Evolutionary conservation across 1,140 invertebrate genomes (phyloP).

Genomic region (Magallana angulata): DNA sequence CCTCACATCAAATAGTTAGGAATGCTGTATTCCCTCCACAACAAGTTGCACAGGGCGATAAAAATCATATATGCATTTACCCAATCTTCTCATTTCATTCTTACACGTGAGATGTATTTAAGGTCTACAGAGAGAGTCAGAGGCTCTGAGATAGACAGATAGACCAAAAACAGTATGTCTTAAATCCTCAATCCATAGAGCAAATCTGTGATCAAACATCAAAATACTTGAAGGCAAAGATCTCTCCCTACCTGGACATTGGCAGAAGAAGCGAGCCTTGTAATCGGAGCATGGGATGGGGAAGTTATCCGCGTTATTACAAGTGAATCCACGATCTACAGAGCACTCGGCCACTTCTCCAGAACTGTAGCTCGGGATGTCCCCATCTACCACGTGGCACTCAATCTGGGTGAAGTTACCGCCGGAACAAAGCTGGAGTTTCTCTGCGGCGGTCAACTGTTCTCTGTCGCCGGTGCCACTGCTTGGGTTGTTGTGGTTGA

Average conservation of each 20-base stretch:
- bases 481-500: constrained; percentile 57
- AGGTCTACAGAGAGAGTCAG: no score
- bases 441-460: constrained; percentile 48
- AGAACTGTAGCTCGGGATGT: constrained; percentile 45
- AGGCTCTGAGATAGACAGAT: no score
- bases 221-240: neutral
- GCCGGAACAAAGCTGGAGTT: constrained; percentile 53
- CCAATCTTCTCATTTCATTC: no score
- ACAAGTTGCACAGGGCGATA: no score
- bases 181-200: no score
- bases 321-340: constrained; percentile 55
- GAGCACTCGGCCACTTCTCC: constrained; percentile 58
- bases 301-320: constrained; percentile 60
- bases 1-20: no score
- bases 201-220: no score
- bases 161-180: no score
- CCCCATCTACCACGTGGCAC: constrained; percentile 65
- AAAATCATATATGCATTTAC: no score
- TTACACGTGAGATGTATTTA: no score
- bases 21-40: no score
- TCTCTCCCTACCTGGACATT: constrained; percentile 67
- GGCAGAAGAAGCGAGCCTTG: constrained; percentile 77
- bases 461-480: constrained; percentile 54
- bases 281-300: constrained; percentile 75
- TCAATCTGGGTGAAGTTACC: constrained; percentile 66